phyloP scores from a whole-genome alignment of 2,888 invertebrate genomes.

The Caenorhabditis doughertyi region DNA sequence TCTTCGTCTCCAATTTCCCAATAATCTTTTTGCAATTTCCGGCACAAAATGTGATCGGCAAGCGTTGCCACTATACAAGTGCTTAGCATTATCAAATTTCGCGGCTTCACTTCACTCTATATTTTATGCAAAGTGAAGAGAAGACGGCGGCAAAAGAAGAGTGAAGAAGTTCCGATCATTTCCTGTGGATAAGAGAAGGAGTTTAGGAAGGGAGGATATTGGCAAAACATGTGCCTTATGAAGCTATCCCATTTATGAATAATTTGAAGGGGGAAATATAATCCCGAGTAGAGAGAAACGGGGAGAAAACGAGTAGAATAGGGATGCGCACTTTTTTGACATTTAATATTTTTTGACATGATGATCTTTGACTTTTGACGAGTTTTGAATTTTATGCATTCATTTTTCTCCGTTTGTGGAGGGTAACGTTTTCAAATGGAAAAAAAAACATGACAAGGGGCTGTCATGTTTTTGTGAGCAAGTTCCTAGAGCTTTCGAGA shows the following conservation, averaged over 20 bases:
- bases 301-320: neutral
- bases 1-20: neutral
- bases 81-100: constrained; percentile 47
- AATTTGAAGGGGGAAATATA: constrained; percentile 32
- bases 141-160: neutral
- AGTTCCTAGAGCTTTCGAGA: too few relatives aligned
- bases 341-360: constrained; percentile 47
- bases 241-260: constrained; percentile 32
- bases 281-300: constrained; percentile 18
- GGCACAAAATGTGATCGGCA: constrained; percentile 21
- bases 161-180: constrained; percentile 36
- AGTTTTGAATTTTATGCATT: constrained; percentile 35
- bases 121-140: constrained; percentile 31
- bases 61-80: constrained; percentile 45
- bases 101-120: constrained; percentile 35
- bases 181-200: constrained; percentile 35
- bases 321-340: constrained; percentile 42
- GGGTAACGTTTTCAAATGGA: too few relatives aligned
- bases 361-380: constrained; percentile 35
- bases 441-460: neutral
- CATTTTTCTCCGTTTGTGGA: neutral
- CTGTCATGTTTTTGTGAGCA: too few relatives aligned
- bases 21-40: constrained; percentile 26
- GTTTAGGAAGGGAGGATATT: constrained; percentile 1
- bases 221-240: constrained; percentile 31